Conservation (phyloP, 2,113 vertebrate species). For the Otis tarda region DNA sequence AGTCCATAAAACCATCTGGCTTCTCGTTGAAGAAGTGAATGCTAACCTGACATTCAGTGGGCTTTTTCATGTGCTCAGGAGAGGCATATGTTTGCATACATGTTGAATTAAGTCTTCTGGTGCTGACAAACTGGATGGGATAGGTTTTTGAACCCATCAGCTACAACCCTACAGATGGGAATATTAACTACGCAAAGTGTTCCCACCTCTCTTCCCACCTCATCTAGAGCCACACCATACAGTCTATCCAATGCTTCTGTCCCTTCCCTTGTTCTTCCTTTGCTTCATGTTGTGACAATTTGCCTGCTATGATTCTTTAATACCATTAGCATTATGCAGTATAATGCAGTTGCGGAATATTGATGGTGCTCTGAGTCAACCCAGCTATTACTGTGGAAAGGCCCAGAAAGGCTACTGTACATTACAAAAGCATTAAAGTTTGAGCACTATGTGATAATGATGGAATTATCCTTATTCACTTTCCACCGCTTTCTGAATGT, state of each 20-base stretch:
- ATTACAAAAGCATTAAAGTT: slow-evolving; percentile 67
- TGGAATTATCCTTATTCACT: slow-evolving; percentile 63
- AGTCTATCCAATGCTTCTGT: background rate
- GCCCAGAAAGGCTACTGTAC: slow-evolving; percentile 39
- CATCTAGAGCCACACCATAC: background rate
- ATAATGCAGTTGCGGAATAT: slow-evolving; percentile 49
- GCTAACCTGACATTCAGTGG: background rate
- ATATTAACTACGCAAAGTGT: background rate
- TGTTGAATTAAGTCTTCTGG: background rate
- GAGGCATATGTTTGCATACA: background rate
- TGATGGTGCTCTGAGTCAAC: slow-evolving; percentile 29
- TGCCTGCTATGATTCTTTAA: background rate
- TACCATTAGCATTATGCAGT: slow-evolving; percentile 32
- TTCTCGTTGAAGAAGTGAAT: background rate
- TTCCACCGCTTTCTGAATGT: slow-evolving; percentile 59
- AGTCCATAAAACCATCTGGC: background rate
- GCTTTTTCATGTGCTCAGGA: background rate
- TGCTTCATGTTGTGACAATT: background rate
- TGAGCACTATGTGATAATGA: slow-evolving; percentile 52
- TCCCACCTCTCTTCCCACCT: background rate
- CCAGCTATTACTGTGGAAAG: slow-evolving; percentile 62
- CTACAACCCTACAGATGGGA: background rate
- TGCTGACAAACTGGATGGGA: background rate
- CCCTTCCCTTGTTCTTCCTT: background rate
- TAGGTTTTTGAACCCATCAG: background rate